Base-by-base conservation (phyloP, 2,113 vertebrate species). In the Hystrix cristata region DNA sequence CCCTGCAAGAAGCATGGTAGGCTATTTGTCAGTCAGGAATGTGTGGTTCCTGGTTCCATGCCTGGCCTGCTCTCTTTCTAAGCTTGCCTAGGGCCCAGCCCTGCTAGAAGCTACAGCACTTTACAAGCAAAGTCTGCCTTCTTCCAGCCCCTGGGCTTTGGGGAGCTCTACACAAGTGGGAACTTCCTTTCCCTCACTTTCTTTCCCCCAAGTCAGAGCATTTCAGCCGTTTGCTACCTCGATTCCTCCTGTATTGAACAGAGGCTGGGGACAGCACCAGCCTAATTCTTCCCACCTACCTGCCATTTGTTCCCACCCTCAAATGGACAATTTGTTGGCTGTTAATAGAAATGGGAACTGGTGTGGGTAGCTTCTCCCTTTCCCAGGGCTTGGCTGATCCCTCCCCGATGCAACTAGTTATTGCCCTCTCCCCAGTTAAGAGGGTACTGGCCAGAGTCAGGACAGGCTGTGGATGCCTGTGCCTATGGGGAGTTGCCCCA, bases 221-320 rank as follows among this genome's bases (percentile, higher is more conserved):
- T 98, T 99, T 98, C 98, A 98, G 98, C 98, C 46, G 57, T 99
- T 98, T 72, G 98, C 99, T 99, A 99, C 99, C 99, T 99, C 99
- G 98, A 98, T 98, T 98, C 98, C 90, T 97, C 82, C 92, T 90
- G 85, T 97, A 57, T 94, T 64, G 46, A 93, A 95, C 95, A 96
- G 96, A 97, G 94, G 80, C 87, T 94, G 90, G 90, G 95, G 92
- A 74, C 82, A 91, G 69, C 48, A 5, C 87, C 90, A 96, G 89
- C 93, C 89, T 93, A 71, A 79, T 82, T 94, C 64, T 95, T 95
- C 95, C 87, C 81, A 15, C 65, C 72, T 59, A 1, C 90, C 88
- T 95, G 67, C 92, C 87, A 23, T 80, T 62, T 80, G 76, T 94
- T 88, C 95, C 95, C 18, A 59, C 81, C 51, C 64, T 67, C 74